phyloP scores from a whole-genome alignment of 2,888 invertebrate genomes.

The Phengaris alcon region DNA sequence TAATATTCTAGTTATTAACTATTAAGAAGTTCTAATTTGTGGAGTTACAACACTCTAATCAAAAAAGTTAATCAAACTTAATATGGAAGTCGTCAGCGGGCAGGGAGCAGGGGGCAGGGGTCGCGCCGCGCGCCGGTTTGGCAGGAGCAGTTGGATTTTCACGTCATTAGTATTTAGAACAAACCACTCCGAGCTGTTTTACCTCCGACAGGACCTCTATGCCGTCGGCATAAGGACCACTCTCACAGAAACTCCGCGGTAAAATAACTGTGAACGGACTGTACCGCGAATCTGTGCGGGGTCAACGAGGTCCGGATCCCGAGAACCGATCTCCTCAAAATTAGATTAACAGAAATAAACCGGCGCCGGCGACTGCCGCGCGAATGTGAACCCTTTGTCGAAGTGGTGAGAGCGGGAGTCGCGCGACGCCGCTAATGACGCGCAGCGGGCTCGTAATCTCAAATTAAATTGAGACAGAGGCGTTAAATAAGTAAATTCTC shows the following conservation, averaged over 20 bases:
- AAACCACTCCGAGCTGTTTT: too few relatives aligned
- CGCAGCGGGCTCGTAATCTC: constrained; percentile 50
- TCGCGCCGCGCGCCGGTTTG: neutral
- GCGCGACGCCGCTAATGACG: neutral
- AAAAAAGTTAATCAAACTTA: constrained; percentile 20
- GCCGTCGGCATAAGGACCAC: neutral
- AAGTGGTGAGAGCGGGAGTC: neutral
- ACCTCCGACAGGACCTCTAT: constrained; percentile 36
- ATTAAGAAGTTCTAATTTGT: neutral
- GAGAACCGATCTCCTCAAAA: constrained; percentile 27
- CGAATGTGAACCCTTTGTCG: neutral
- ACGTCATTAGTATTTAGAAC: too few relatives aligned
- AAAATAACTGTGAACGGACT: too few relatives aligned
- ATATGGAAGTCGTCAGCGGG: neutral
- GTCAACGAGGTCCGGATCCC: constrained; percentile 21
- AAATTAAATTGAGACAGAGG: constrained; percentile 55
- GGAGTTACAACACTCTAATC: constrained; percentile 2
- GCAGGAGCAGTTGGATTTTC: neutral
- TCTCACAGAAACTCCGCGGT: too few relatives aligned
- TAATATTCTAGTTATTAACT: constrained; percentile 20
- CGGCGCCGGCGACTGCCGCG: constrained; percentile 15
- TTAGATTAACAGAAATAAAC: constrained; percentile 25
- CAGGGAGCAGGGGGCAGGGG: neutral
- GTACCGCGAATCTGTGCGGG: constrained; percentile 13
- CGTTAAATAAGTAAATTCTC: constrained; percentile 56